Percentiles rank a stretch among this genome's conserved stretches.
These are phyloP conservation scores for Pollicipes pollicipes DNA, from an alignment of 1,140 invertebrate species.

Conservation along the genomic window DNA sequence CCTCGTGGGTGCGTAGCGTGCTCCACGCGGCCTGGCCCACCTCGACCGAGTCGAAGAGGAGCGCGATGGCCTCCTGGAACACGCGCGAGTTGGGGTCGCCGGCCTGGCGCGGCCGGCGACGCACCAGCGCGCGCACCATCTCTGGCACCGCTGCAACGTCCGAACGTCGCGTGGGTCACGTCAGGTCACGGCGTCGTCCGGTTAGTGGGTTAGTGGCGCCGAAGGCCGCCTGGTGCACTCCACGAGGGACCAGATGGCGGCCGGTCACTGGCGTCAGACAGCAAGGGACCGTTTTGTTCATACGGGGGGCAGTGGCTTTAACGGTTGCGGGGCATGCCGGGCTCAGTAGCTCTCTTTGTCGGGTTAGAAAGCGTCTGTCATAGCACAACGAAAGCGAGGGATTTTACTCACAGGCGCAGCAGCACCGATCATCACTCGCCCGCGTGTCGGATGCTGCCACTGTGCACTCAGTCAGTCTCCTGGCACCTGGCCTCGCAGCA, in stretches of 20 bases:
- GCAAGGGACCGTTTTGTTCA: no score
- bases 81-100: slow-evolving; percentile 13
- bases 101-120: background rate
- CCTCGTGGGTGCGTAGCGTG: slow-evolving; percentile 15
- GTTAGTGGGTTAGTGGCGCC: background rate
- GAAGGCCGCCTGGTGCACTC: background rate
- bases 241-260: background rate
- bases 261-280: background rate
- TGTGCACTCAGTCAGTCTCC: no score
- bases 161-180: background rate
- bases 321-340: background rate
- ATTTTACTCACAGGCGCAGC: background rate
- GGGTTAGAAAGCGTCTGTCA: background rate
- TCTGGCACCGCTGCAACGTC: background rate
- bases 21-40: slow-evolving; percentile 17
- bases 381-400: no score
- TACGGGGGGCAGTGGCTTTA: background rate
- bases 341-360: background rate
- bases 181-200: background rate
- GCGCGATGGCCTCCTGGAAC: slow-evolving; percentile 15
- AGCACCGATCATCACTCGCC: no score
- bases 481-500: background rate
- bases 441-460: no score
- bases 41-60: slow-evolving; percentile 17
- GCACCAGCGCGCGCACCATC: background rate